Evolutionary conservation across 2,797 vertebrate genomes (phyloP).

Genomic region (Takifugu rubripes): DNA sequence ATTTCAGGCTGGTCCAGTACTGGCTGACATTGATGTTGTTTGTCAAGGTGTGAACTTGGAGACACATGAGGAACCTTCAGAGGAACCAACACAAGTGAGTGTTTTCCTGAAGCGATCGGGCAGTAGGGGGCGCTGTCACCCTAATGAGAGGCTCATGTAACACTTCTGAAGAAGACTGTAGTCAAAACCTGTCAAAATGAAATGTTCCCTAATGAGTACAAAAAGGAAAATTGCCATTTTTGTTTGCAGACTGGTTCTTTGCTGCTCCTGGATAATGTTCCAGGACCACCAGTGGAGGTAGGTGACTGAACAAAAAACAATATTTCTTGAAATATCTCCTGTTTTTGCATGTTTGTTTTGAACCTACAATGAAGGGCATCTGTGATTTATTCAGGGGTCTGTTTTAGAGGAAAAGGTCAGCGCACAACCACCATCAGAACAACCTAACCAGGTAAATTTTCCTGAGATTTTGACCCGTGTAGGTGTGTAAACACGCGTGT

Average conservation of each 20-base stretch:
- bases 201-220: too few relatives aligned
- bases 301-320: background rate
- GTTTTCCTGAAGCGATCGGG: background rate
- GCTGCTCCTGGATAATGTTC: slow-evolving; percentile 38
- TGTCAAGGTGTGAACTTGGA: slow-evolving; percentile 32
- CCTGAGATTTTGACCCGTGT: too few relatives aligned
- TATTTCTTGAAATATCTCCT: background rate
- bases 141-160: too few relatives aligned
- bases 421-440: slow-evolving; percentile 12
- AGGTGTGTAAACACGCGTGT: too few relatives aligned
- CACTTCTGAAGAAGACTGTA: fast-evolving
- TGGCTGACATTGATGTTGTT: slow-evolving; percentile 57
- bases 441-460: slow-evolving; percentile 31
- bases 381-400: slow-evolving; percentile 24
- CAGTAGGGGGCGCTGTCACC: too few relatives aligned
- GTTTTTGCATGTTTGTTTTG: background rate
- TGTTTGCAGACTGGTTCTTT: slow-evolving; percentile 34
- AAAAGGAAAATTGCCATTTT: too few relatives aligned
- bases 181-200: too few relatives aligned
- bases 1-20: slow-evolving; percentile 63
- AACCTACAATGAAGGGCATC: background rate
- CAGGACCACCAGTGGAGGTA: slow-evolving; percentile 34
- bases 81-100: slow-evolving; percentile 27
- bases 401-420: slow-evolving; percentile 32
- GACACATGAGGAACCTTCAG: slow-evolving; percentile 7